Evolutionary conservation across 2,797 vertebrate genomes (phyloP).

Genomic region (Micromesistius poutassou): DNA sequence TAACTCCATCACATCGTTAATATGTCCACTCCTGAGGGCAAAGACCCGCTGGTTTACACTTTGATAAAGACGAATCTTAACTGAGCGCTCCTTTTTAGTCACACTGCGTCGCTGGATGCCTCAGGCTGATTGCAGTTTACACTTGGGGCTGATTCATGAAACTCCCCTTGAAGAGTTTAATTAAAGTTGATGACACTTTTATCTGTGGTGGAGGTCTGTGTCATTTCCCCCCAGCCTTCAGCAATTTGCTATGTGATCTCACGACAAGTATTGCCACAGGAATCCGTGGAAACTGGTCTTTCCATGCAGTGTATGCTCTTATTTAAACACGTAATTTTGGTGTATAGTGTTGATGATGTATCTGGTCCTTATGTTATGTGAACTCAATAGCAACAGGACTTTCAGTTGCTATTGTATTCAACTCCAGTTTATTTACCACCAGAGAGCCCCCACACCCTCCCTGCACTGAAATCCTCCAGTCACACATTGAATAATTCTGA

Average conservation of each 20-base stretch:
- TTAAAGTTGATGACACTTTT: slow-evolving; percentile 57
- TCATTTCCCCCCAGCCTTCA: slow-evolving; percentile 38
- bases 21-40: slow-evolving; percentile 51
- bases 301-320: no score
- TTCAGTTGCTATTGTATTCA: neutral
- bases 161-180: slow-evolving; percentile 10
- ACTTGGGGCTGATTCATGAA: slow-evolving; percentile 20
- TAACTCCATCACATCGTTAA: slow-evolving; percentile 60
- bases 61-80: slow-evolving; percentile 46
- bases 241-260: slow-evolving; percentile 17
- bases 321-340: neutral
- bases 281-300: neutral
- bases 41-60: slow-evolving; percentile 49
- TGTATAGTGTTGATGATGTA: neutral
- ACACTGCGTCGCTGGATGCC: slow-evolving; percentile 27
- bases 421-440: neutral
- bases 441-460: no score
- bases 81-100: slow-evolving; percentile 50
- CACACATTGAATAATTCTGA: neutral
- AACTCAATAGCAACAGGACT: no score
- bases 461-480: no score
- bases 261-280: slow-evolving; percentile 29
- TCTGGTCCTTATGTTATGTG: neutral
- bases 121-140: slow-evolving; percentile 55
- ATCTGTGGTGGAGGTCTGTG: slow-evolving; percentile 50